Evolutionary conservation across 2,888 invertebrate genomes (phyloP).

Genomic region (Mellilla xanthometata): DNA sequence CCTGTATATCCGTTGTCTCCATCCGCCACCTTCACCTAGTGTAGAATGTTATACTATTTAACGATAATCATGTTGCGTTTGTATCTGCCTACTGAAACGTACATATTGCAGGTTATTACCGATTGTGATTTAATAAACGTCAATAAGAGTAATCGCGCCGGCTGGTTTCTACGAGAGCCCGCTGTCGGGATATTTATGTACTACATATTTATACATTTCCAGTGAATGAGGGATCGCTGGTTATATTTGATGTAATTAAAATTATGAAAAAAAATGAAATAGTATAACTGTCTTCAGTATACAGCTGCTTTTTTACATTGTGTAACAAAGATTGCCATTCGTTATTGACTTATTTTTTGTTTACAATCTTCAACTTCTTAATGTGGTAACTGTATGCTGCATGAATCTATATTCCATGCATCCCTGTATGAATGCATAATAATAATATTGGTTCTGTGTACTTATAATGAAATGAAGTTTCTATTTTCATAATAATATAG

Average conservation of each 20-base stretch:
- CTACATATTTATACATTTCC: conserved; percentile 21
- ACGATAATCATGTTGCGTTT: conserved; percentile 24
- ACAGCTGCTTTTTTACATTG: conserved; percentile 44
- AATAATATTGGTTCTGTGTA: conserved; percentile 60
- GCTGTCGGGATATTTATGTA: background rate
- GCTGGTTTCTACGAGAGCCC: conserved; percentile 17
- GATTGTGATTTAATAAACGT: conserved; percentile 6
- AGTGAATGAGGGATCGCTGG: conserved; percentile 31
- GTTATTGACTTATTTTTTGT: conserved; percentile 45
- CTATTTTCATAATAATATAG: conserved; percentile 65
- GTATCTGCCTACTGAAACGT: conserved; percentile 18
- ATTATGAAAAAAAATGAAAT: background rate
- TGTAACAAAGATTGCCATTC: conserved; percentile 45
- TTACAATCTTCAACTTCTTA: conserved; percentile 51
- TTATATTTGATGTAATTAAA: background rate
- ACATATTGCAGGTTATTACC: conserved; percentile 11
- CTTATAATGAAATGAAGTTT: conserved; percentile 73
- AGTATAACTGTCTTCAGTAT: conserved; percentile 20
- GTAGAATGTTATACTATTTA: conserved; percentile 11
- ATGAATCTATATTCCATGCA: conserved; percentile 52
- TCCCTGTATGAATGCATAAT: conserved; percentile 55
- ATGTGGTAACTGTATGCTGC: conserved; percentile 42
- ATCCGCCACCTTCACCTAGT: background rate
- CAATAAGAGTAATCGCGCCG: conserved; percentile 8
- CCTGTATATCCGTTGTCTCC: background rate